These are phyloP conservation scores for Bursaphelenchus mucronatus DNA, from an alignment of 1,140 invertebrate genomes.

Conservation along the genomic window DNA sequence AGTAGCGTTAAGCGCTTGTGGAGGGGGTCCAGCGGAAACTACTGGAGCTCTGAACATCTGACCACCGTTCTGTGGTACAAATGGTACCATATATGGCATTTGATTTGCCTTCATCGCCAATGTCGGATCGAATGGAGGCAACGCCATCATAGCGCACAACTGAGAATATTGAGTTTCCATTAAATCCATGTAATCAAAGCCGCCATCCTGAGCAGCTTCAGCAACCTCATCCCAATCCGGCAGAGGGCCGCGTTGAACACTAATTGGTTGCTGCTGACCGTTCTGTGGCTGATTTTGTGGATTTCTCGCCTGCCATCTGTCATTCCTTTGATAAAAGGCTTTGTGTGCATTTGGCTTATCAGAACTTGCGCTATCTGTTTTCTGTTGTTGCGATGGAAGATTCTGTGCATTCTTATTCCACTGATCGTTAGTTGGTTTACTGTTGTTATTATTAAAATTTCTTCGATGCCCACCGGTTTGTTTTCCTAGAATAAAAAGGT, in stretches of 20 bases:
- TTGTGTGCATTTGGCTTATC: conserved; percentile 1
- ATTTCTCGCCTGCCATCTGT: conserved; percentile 30
- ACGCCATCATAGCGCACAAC: conserved; percentile 49
- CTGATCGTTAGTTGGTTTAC: conserved; percentile 23
- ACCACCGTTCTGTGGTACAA: conserved; percentile 27
- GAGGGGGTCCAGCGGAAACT: conserved; percentile 8
- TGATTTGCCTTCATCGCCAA: conserved; percentile 15
- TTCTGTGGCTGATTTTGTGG: conserved; percentile 33
- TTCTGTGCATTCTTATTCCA: conserved; percentile 24
- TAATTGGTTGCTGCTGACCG: conserved; percentile 1
- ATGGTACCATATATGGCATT: conserved; percentile 31
- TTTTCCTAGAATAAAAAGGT: too few species aligned
- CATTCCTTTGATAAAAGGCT: conserved; percentile 29
- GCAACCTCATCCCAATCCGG: conserved; percentile 59
- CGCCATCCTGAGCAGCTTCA: conserved; percentile 49
- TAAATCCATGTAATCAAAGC: conserved; percentile 59
- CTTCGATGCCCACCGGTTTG: conserved; percentile 4
- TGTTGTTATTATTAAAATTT: conserved; percentile 4
- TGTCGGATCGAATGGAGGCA: conserved; percentile 54
- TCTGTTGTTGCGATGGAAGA: conserved; percentile 18
- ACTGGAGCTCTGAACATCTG: conserved; percentile 10
- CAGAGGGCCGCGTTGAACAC: conserved; percentile 51
- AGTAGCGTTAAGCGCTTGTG: neutral
- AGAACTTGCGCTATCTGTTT: conserved; percentile 13
- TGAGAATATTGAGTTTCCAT: conserved; percentile 56